Evolutionary conservation across 1,140 invertebrate genomes (phyloP), one percentile per base, ranked within the genome.

Genomic region (Hylaeus anthracinus): DNA sequence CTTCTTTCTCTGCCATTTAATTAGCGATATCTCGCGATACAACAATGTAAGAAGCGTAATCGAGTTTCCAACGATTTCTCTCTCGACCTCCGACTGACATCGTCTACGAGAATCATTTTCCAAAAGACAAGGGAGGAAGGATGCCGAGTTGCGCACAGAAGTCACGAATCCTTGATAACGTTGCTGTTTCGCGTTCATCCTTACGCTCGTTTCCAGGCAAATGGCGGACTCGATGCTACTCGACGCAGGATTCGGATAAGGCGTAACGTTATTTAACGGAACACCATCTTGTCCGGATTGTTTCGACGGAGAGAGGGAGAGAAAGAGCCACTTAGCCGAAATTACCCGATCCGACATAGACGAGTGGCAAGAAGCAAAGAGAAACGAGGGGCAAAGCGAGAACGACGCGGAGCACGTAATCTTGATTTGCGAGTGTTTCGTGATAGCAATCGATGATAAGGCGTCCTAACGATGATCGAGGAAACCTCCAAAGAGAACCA

Each of bases 271-370:
- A 39, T 72, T 81, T 58, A 58, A 77, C n/a, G 72, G 45, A 73
- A 85, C 51, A 60, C 55, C 43, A 26, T 51, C 4, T 77, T 39
- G 48, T 43, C 39, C 14, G 66, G 72, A 81, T 81, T 51, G 72
- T 81, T 81, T 71, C 55, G 3, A 37, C 12, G 39, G 14, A 14
- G 61, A 41, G 37, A 4, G 10, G 14, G 37, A 41, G 39, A 63
- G 39, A 60, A n/a, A 84, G 72, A 58, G 72, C 79, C 79, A 78
- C 70, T 82, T 86, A 81, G 61, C 63, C 61, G 73, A 86, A 86
- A 85, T 86, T 85, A 74, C 84, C 60, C 15, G 63, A 80, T 61
- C 37, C 45, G 66, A 79, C 65, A 56, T 58, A 65, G 82, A 78
- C 48, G 82, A 75, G 76, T 72, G 60, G 60, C 69, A 72, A 79